These are phyloP conservation scores for Elanus axillaris DNA, from an alignment of 2,113 vertebrate genomes.

Conservation along the genomic window DNA sequence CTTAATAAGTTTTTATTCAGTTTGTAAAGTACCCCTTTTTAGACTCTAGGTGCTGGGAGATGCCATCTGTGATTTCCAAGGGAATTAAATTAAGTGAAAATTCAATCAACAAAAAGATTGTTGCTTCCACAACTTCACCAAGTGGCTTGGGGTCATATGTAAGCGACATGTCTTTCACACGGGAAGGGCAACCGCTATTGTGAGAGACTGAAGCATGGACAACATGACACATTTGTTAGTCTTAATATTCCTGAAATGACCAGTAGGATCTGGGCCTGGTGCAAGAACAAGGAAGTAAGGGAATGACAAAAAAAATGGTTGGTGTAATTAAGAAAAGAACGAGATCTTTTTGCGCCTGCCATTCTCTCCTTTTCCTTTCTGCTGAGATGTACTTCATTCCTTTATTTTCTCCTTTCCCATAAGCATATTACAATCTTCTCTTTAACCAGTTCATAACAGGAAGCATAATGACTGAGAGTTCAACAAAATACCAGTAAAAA, in stretches of 20 bases:
- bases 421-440: slow-evolving; percentile 43
- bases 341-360: rapidly evolving
- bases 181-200: neutral
- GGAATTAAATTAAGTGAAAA: slow-evolving; percentile 79
- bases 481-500: slow-evolving; percentile 63
- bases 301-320: neutral
- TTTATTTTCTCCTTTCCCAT: slow-evolving; percentile 46
- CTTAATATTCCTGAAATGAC: neutral
- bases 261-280: neutral
- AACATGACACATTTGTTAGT: neutral
- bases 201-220: neutral
- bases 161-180: neutral
- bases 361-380: neutral
- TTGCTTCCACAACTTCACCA: slow-evolving; percentile 64
- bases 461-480: slow-evolving; percentile 49
- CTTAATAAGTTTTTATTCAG: slow-evolving; percentile 62
- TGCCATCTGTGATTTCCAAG: slow-evolving; percentile 77
- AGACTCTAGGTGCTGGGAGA: slow-evolving; percentile 69
- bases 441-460: slow-evolving; percentile 65
- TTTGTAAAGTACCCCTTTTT: slow-evolving; percentile 69
- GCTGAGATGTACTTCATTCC: neutral
- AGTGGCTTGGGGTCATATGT: neutral
- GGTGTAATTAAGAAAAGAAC: neutral
- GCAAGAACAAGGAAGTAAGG: neutral
- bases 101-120: slow-evolving; percentile 70